Evolutionary conservation across 1,140 invertebrate genomes (phyloP), one percentile per base, ranked within the genome.

Genomic region (Marisa cornuarietis): DNA sequence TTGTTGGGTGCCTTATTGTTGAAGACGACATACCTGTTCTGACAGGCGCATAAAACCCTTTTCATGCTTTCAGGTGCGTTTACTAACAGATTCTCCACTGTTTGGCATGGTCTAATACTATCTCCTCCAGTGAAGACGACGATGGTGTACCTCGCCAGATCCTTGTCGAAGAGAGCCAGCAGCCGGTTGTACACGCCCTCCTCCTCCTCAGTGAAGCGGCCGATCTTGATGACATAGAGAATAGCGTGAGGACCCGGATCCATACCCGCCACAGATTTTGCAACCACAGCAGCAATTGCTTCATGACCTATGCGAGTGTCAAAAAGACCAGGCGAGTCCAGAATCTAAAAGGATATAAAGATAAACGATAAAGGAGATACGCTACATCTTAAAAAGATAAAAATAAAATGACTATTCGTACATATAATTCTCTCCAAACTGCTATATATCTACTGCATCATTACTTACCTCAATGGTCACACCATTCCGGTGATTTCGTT

Each of bases 211-310:
- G 82, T 83, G 51, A 75, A 80, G 2, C 82, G 79, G 51, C 71
- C 61, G 66, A 77, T 22, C 20, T 31, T 77, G 26, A 81, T 65
- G 62, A 79, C 72, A 7, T 81, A 65, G 9, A 83, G 31, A 26
- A 83, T 52, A 22, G 79, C 79, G 71, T 83, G 79, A 20, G 82
- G 82, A 26, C 82, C 82, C 14, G 82, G 82, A 61, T 77, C 26
- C 22, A 77, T 81, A 26, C 80, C 69, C 14, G 75, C 72, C 14
- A 83, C 77, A 66, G 79, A 75, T 51, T 79, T 69, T 7, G 76
- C 31, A 52, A 83, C 79, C 31, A 71, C 79, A 3, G 71, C 66
- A 22, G 66, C 49, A 4, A 79, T 68, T 10, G 68, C 26, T 18
- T 77, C 77, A 20, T 83, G 74, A 14, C 65, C 49, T 26, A 31